Conservation (phyloP, 2,797 vertebrate species). For the Acanthis flammea region DNA sequence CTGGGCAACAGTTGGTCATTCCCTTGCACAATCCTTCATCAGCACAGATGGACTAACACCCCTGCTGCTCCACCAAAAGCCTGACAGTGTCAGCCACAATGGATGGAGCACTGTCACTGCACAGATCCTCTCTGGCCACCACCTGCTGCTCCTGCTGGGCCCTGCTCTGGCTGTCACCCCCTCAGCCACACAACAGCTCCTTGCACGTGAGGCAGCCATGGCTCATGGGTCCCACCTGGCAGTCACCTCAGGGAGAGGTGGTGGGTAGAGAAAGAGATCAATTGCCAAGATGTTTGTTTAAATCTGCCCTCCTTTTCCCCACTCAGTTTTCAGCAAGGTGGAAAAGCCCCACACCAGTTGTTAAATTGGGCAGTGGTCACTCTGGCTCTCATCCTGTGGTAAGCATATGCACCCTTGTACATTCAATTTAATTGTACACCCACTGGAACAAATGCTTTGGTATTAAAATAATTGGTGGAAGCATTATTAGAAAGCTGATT, state of each 20-base stretch:
- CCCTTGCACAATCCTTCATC: not conserved
- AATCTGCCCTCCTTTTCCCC: not conserved
- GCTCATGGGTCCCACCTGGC: accelerated
- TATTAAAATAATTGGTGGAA: not conserved
- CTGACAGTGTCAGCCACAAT: not conserved
- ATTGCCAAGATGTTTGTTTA: not conserved
- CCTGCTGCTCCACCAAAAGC: not conserved
- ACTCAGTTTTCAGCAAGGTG: not conserved
- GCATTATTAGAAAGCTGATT: not conserved
- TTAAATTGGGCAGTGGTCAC: not conserved
- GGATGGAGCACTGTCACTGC: not conserved
- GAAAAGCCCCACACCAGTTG: not conserved
- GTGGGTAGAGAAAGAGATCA: not conserved
- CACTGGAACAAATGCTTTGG: not conserved
- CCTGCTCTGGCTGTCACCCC: not conserved
- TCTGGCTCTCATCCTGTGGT: not conserved
- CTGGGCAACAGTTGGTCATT: not conserved
- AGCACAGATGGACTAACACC: not conserved
- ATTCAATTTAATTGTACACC: not conserved
- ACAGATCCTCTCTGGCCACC: not conserved
- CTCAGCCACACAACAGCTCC: not conserved
- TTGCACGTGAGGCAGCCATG: accelerated
- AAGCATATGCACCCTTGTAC: not conserved
- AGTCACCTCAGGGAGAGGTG: not conserved
- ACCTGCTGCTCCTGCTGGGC: not conserved